Evolutionary conservation across 1,140 invertebrate genomes (phyloP).

Genomic region (Zaprionus taronus): DNA sequence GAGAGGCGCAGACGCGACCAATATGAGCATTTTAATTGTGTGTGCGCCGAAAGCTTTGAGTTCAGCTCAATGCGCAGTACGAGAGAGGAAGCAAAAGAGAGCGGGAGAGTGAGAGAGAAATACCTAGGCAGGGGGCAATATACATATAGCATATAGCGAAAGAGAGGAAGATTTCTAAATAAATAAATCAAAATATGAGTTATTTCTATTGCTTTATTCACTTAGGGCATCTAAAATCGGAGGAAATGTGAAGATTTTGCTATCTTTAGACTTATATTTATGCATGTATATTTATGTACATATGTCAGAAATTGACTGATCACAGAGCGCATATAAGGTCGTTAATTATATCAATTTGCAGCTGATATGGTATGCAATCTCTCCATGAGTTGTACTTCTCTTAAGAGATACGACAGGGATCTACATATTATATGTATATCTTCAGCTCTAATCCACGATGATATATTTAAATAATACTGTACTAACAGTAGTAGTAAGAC

Average conservation of each 20-base stretch:
- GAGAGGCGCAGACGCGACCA: not conserved
- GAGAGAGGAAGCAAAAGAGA: not conserved
- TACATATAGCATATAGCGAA: no score
- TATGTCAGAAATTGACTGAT: not conserved
- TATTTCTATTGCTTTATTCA: not conserved
- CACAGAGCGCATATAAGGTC: not conserved
- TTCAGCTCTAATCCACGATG: no score
- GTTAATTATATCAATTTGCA: not conserved
- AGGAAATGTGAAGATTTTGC: not conserved
- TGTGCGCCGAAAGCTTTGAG: not conserved
- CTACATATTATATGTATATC: no score
- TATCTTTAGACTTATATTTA: not conserved
- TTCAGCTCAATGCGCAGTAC: not conserved
- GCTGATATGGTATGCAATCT: not conserved
- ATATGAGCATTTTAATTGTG: not conserved
- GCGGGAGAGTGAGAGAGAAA: not conserved
- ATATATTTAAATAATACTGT: no score
- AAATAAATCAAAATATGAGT: not conserved
- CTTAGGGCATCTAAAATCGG: not conserved
- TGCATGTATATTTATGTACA: not conserved
- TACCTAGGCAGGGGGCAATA: not conserved
- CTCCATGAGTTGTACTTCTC: no score
- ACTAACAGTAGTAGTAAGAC: no score
- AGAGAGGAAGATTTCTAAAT: not conserved
- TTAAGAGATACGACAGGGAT: no score